Evolutionary conservation across 30 jellyfish, hydroid and myxozoan genomes (phyloP), one percentile per base, ranked within the genome.

Genomic region (Morbakka virulenta): DNA sequence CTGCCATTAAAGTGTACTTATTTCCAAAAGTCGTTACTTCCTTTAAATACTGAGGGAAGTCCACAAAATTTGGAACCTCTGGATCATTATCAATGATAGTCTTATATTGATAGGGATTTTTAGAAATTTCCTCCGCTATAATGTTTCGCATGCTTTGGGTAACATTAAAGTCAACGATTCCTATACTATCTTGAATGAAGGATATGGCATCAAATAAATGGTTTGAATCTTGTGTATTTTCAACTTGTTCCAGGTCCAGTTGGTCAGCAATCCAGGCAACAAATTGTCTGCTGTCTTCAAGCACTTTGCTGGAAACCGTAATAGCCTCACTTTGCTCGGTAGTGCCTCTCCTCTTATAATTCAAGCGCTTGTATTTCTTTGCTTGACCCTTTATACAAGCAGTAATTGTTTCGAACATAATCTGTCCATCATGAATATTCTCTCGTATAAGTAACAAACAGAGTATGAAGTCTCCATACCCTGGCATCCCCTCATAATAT

Each of bases 401-500:
- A 50, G 75, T 75, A 64, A 88, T 88, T n/a, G 97, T 75, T 41
- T 88, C 83, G 69, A 79, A 88, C 97, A 88, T 88, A 33, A 88
- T 85, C 29, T 88, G 66, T 26, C 97, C 97, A 34, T 88, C 97
- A 0, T 84, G 92, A 27, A 80, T 75, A 36, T 88, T 88, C 22
- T 75, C 72, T 57, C 77, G 93, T 23, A 88, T 81, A 29, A 88
- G 87, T 30, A 79, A 64, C 50, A 88, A 78, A 41, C 97, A 88
- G 65, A 88, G 66, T 53, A 67, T 88, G 69, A 88, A 82, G 34
- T 88, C 97, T 9, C 49, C 31, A 52, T 69, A 88, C 24, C 97
- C 93, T 13, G 97, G 97, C 89, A 88, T 71, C 0, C 97, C 97
- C 14, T 88, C 86, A 76, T 79, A 81, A 62, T 88, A 88, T 32